Percentiles rank a stretch among this genome's conserved stretches.
These are phyloP conservation scores for Pitta sordida DNA, from an alignment of 2,113 vertebrate species.

Conservation along the genomic window DNA sequence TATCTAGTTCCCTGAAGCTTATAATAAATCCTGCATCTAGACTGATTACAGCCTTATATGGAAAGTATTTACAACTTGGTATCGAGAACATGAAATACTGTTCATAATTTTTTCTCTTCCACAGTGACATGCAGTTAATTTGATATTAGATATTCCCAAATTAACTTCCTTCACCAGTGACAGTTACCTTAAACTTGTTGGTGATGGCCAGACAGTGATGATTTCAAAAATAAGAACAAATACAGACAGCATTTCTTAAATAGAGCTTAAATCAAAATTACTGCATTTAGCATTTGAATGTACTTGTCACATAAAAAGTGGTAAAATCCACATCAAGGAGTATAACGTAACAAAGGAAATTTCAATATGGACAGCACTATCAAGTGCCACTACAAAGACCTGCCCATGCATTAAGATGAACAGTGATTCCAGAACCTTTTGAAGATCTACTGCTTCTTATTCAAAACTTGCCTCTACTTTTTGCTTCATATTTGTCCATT, in stretches of 20 bases:
- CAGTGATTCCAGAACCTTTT: background rate
- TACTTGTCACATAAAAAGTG: background rate
- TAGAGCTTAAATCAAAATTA: background rate
- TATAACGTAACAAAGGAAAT: background rate
- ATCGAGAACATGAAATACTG: background rate
- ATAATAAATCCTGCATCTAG: background rate
- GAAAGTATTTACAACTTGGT: background rate
- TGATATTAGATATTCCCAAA: background rate
- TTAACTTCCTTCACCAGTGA: background rate
- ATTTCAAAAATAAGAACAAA: background rate
- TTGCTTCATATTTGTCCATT: background rate
- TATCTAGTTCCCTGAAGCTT: background rate
- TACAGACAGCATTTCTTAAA: background rate
- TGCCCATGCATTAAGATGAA: background rate
- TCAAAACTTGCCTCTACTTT: background rate
- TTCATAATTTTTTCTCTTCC: background rate
- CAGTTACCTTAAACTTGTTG: background rate
- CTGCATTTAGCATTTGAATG: background rate
- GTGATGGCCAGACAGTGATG: background rate
- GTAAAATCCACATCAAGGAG: background rate
- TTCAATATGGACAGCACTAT: background rate
- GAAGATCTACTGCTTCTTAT: background rate
- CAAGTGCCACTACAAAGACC: background rate
- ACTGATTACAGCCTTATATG: background rate
- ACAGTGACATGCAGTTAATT: background rate